Evolutionary conservation across 2,888 invertebrate genomes (phyloP).

Genomic region (Ophion slaviceki): DNA sequence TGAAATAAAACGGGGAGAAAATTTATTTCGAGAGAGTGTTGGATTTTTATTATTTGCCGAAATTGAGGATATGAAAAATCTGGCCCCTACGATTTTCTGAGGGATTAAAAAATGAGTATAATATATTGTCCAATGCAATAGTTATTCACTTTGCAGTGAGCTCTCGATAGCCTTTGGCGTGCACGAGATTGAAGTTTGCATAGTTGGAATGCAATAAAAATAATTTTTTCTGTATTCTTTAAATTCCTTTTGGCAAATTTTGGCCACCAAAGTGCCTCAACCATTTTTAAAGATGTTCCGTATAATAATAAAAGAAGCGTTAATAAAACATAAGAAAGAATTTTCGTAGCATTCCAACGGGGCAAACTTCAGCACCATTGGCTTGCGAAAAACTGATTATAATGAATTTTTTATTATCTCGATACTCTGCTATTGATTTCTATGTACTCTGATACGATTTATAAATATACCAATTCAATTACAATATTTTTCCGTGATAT

Average conservation of each 20-base stretch:
- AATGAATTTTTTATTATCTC: neutral
- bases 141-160: neutral
- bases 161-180: neutral
- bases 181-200: neutral
- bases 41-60: neutral
- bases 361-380: neutral
- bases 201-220: too few relatives aligned
- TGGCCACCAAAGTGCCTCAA: too few relatives aligned
- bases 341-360: too few relatives aligned
- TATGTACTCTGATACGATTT: neutral
- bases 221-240: too few relatives aligned
- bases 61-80: neutral
- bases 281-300: too few relatives aligned
- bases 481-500: neutral
- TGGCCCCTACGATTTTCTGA: neutral
- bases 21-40: neutral
- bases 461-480: neutral
- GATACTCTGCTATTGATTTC: neutral
- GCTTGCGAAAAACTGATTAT: neutral
- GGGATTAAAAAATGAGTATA: neutral
- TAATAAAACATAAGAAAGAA: too few relatives aligned
- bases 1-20: neutral
- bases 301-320: too few relatives aligned
- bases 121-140: neutral
- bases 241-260: too few relatives aligned